Conservation (phyloP, 1,140 invertebrate species). For the Asbolus verrucosus region DNA sequence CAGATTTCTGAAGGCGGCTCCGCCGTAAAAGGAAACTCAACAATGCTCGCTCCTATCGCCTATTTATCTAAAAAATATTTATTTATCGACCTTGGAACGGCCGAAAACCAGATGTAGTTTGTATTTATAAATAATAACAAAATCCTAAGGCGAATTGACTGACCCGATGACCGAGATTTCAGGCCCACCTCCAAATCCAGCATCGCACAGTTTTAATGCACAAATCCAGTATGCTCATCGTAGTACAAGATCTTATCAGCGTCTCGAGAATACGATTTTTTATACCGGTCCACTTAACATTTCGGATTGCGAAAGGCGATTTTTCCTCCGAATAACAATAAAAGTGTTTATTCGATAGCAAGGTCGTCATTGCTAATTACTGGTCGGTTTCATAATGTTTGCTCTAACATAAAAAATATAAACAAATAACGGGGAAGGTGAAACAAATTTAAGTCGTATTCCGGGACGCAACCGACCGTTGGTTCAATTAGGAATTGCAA, state of each 20-base stretch:
- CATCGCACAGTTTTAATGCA: slow-evolving; percentile 10
- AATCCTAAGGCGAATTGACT: slow-evolving; percentile 34
- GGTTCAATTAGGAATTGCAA: not conserved
- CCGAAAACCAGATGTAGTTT: slow-evolving; percentile 32
- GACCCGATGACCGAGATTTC: slow-evolving; percentile 34
- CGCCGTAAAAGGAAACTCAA: slow-evolving; percentile 18
- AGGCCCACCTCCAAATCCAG: slow-evolving; percentile 5
- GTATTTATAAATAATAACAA: slow-evolving; percentile 39
- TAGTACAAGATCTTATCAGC: slow-evolving; percentile 4
- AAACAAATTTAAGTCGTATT: slow-evolving; percentile 18
- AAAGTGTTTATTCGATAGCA: slow-evolving; percentile 18
- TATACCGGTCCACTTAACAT: too few species aligned
- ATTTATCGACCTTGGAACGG: slow-evolving; percentile 29
- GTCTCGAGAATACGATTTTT: too few species aligned
- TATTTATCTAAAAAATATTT: slow-evolving; percentile 30
- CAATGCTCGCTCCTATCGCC: slow-evolving; percentile 2
- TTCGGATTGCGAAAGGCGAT: slow-evolving; percentile 8
- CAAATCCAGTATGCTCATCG: slow-evolving; percentile 10
- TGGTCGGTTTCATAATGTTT: slow-evolving; percentile 14
- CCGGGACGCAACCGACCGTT: slow-evolving; percentile 8
- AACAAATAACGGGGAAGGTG: slow-evolving; percentile 11
- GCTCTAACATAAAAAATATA: slow-evolving; percentile 7
- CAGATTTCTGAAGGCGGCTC: too few species aligned
- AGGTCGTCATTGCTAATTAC: slow-evolving; percentile 6
- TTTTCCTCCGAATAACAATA: slow-evolving; percentile 9